A percentile compares a stretch with the other conserved stretches of the same genome.
phyloP scores from a whole-genome alignment of 1,140 invertebrate species.

The Metopolophium dirhodum region DNA sequence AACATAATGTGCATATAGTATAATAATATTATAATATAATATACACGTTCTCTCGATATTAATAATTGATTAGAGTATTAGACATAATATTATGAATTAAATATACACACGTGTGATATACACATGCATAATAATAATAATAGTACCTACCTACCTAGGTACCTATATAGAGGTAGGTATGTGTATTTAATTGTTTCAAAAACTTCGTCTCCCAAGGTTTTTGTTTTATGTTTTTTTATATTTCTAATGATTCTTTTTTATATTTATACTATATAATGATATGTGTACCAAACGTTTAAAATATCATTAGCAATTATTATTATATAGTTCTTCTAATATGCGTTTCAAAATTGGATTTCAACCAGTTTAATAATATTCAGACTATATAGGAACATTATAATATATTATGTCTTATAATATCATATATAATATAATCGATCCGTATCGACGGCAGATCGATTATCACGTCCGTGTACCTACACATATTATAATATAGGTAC shows the following conservation, averaged over 20 bases:
- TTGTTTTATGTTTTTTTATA: not conserved
- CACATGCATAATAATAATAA: not conserved
- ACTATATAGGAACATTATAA: not conserved
- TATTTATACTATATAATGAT: not conserved
- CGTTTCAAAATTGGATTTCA: slow-evolving; percentile 38
- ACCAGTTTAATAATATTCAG: not conserved
- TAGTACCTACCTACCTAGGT: too few species aligned
- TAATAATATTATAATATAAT: not conserved
- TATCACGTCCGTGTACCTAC: not conserved
- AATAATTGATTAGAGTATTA: not conserved
- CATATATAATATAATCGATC: not conserved
- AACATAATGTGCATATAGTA: not conserved
- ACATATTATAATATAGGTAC: not conserved
- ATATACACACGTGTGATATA: not conserved
- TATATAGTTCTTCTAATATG: not conserved
- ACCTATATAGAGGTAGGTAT: too few species aligned
- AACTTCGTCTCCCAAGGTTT: not conserved
- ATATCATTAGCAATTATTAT: slow-evolving; percentile 16
- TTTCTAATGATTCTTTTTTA: not conserved
- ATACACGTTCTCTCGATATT: not conserved
- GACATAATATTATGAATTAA: not conserved
- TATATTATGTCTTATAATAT: not conserved
- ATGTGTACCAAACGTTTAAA: not conserved
- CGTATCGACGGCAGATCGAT: not conserved
- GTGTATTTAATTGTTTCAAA: not conserved